A percentile compares a stretch with the other conserved stretches of the same genome.
Evolutionary conservation across 2,888 invertebrate species (phyloP).

Genomic region (Synergus itoensis): DNA sequence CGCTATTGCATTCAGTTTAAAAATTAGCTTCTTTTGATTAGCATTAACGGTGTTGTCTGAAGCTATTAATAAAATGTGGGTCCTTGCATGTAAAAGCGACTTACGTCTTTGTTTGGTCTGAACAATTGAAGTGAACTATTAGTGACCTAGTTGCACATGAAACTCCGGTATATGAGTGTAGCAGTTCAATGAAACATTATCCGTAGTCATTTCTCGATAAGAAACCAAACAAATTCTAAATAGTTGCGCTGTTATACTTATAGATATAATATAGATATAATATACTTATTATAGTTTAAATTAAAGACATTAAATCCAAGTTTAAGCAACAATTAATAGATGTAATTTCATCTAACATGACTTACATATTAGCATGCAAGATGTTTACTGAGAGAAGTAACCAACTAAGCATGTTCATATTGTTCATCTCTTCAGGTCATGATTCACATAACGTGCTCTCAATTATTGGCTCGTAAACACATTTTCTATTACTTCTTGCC

Average conservation of each 20-base stretch:
- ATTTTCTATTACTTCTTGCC: background rate
- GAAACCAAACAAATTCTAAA: background rate
- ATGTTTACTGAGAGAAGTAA: slow-evolving; percentile 10
- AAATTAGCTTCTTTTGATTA: background rate
- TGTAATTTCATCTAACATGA: background rate
- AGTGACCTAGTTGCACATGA: slow-evolving; percentile 8
- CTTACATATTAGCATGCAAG: background rate
- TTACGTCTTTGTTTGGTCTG: slow-evolving; percentile 9
- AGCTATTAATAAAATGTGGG: background rate
- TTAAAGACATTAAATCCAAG: background rate
- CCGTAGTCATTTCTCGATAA: background rate
- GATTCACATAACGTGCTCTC: slow-evolving; percentile 18
- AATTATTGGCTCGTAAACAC: slow-evolving; percentile 16
- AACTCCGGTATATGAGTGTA: background rate
- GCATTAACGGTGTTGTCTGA: background rate
- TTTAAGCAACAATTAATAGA: background rate
- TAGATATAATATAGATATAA: too few relatives aligned
- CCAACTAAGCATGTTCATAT: background rate
- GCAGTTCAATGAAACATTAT: slow-evolving; percentile 17
- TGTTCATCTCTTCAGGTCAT: slow-evolving; percentile 5
- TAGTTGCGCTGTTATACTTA: background rate
- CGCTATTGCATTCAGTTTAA: background rate
- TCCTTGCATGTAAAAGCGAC: background rate
- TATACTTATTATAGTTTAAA: too few relatives aligned
- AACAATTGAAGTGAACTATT: slow-evolving; percentile 3